Percentiles rank a stretch among this genome's conserved stretches.
Conservation (phyloP, 2,888 invertebrate genomes). For the Isoperla grammatica region DNA sequence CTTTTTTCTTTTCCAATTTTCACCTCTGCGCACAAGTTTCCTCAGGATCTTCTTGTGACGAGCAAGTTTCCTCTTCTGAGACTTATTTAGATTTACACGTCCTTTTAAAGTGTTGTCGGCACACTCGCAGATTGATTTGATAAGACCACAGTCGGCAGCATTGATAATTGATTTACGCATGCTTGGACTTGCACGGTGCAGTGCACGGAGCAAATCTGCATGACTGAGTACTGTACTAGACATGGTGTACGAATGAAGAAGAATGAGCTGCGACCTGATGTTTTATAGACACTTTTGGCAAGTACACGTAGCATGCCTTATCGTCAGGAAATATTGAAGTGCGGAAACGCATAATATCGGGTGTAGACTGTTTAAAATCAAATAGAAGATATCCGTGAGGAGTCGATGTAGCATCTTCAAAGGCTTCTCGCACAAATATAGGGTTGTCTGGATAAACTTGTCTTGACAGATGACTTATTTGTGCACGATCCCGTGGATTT, state of each 20-base stretch:
- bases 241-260: neutral
- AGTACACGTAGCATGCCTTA: constrained; percentile 14
- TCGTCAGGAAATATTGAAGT: constrained; percentile 14
- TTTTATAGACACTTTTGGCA: constrained; percentile 24
- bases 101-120: too few relatives aligned
- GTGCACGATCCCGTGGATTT: constrained; percentile 31
- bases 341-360: neutral
- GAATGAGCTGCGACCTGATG: constrained; percentile 17
- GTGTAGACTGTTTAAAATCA: constrained; percentile 31
- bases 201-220: too few relatives aligned
- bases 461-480: constrained; percentile 28
- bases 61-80: neutral
- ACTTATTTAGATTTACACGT: neutral
- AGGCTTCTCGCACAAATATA: constrained; percentile 29
- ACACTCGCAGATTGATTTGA: neutral
- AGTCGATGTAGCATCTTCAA: constrained; percentile 28
- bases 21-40: neutral
- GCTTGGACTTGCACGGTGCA: too few relatives aligned
- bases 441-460: constrained; percentile 31
- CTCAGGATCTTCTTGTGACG: neutral
- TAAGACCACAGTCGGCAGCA: neutral
- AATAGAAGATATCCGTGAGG: constrained; percentile 30
- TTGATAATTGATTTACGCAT: neutral
- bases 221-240: too few relatives aligned
- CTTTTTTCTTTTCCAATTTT: neutral